A percentile compares a stretch with the other conserved stretches of the same genome.
Conservation (phyloP, 2,797 vertebrate genomes). For the Acridotheres tristis region DNA sequence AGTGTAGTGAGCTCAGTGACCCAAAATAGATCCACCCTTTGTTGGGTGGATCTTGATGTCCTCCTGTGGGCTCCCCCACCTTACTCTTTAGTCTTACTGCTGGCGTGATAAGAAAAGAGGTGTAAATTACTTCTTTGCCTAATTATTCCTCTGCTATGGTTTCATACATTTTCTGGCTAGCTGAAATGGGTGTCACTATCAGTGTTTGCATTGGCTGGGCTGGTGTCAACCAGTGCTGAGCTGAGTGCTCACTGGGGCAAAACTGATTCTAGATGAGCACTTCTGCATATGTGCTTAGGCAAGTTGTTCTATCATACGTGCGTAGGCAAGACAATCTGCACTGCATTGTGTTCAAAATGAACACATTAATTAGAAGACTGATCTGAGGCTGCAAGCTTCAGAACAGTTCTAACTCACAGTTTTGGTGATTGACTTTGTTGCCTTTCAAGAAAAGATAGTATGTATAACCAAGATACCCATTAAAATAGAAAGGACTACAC, state of each 20-base stretch:
- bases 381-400: not conserved
- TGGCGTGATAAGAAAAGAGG: not conserved
- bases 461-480: fast-evolving
- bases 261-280: not conserved
- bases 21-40: not conserved
- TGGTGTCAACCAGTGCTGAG: not conserved
- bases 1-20: not conserved
- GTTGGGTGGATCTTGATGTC: not conserved
- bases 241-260: not conserved
- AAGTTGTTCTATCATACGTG: not conserved
- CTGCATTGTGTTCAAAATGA: not conserved
- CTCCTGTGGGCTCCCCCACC: not conserved
- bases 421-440: not conserved
- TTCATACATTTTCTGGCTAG: not conserved
- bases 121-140: not conserved
- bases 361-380: not conserved
- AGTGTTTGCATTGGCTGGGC: not conserved
- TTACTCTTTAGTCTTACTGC: not conserved
- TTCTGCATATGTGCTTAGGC: fast-evolving
- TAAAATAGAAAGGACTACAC: not conserved
- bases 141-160: not conserved
- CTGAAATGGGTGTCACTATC: not conserved
- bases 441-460: not conserved
- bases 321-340: not conserved
- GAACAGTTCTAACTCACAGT: not conserved